Base-by-base conservation (phyloP, 2,113 vertebrate species). In the Sebastes fasciatus region DNA sequence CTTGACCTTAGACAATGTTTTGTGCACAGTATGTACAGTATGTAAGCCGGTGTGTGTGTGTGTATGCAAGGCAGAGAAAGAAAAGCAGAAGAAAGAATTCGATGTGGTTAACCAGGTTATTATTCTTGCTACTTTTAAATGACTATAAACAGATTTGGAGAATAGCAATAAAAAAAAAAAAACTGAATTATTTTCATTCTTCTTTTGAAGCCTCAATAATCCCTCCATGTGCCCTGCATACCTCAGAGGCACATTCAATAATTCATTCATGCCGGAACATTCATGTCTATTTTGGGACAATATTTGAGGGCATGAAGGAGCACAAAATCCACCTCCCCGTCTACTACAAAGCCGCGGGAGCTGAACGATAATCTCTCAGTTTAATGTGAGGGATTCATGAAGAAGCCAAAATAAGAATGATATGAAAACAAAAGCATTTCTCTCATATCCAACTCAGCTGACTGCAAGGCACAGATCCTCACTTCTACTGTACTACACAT, bases 231-330 rank as follows among this genome's bases (percentile, higher is more conserved):
- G 65, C 72, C 64, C 69, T 61, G 60, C 89, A 91, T 87, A 88
- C 82, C 86, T 84, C 88, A 67, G 70, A 80, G 75, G 84, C 84
- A 85, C 80, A 85, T 88, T 93, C 71, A 92, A 93, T 93, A 84
- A 91, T 92, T 94, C 82, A 94, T 87, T 75, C 85, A 81, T 54
- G 65, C 71, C 1, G 43, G 74, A 93, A 90, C 90, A 84, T 85
- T 91, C 80, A 42, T 69, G 48, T 91, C 92, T 93, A 93, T 94
- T 93, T 93, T 88, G 74, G 85, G 88, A 91, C 21, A 76, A 74
- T 51, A 52, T 88, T 83, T 60, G 46, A 77, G 75, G 45, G 57
- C 60, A 77, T 1, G 10, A 66, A 57, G 54, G 72, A 82, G 58
- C 45, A 75, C 2, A 61, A 75, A 69, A 58, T 82, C 84, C 73